Conservation (phyloP, 2,113 vertebrate species). For the Phylloscopus trochilus region DNA sequence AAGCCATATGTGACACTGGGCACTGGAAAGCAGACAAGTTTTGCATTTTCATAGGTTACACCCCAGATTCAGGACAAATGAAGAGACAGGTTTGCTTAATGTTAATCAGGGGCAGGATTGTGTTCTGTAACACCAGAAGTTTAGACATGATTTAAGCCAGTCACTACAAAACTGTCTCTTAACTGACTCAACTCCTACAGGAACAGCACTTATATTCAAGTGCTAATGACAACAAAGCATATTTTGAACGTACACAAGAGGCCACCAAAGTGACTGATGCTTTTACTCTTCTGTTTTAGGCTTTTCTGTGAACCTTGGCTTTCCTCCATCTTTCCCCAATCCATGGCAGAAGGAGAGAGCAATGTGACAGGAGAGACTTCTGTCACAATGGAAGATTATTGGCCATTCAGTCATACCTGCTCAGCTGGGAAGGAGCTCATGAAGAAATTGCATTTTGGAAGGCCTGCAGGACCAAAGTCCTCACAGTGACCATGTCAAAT, state of each 20-base stretch:
- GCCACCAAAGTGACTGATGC: background rate
- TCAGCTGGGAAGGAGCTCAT: background rate
- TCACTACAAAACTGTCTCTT: background rate
- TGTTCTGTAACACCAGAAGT: background rate
- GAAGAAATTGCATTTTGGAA: background rate
- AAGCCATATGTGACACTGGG: background rate
- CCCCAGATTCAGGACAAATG: background rate
- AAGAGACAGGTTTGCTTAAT: background rate
- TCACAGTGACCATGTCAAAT: background rate
- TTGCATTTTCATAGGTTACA: background rate
- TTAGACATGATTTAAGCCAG: background rate
- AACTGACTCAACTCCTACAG: background rate
- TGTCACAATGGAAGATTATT: background rate
- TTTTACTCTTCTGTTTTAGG: background rate
- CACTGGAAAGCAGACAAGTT: background rate
- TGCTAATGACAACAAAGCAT: background rate
- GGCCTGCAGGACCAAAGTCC: background rate
- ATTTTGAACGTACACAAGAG: background rate
- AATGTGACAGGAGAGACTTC: too few relatives aligned
- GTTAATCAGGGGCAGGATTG: background rate
- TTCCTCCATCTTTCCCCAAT: background rate
- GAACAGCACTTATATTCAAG: accelerated
- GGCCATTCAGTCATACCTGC: background rate
- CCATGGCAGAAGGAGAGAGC: background rate
- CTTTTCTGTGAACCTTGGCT: background rate